phyloP scores from a whole-genome alignment of 2,888 invertebrate species.

The Malacosoma neustria region DNA sequence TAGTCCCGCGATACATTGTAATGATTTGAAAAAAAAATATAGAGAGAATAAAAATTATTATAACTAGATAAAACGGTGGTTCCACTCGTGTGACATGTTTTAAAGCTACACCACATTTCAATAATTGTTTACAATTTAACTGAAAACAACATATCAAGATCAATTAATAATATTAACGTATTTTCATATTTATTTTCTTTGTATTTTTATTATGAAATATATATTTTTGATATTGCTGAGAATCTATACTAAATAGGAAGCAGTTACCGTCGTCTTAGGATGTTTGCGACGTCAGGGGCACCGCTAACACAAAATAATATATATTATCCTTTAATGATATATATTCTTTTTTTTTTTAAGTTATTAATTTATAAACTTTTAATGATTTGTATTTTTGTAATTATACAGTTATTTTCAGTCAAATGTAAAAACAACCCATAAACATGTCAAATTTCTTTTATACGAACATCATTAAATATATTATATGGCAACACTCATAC shows the following conservation, averaged over 20 bases:
- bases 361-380: too few relatives aligned
- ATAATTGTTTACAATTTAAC: constrained; percentile 14
- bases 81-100: constrained; percentile 60
- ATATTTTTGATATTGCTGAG: too few relatives aligned
- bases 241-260: too few relatives aligned
- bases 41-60: constrained; percentile 24
- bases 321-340: too few relatives aligned
- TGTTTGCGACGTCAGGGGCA: too few relatives aligned
- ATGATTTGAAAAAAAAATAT: constrained; percentile 31
- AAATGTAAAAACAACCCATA: constrained; percentile 15
- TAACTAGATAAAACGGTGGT: constrained; percentile 51
- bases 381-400: too few relatives aligned
- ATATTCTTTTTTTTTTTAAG: too few relatives aligned
- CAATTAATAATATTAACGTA: too few relatives aligned
- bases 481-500: constrained; percentile 61
- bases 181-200: too few relatives aligned
- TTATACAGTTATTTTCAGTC: constrained; percentile 3
- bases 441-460: constrained; percentile 11
- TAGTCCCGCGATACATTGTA: constrained; percentile 51
- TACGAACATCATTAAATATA: constrained; percentile 31
- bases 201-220: too few relatives aligned
- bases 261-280: too few relatives aligned
- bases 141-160: constrained; percentile 11
- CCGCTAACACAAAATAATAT: constrained; percentile 3
- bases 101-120: constrained; percentile 56